Base-by-base conservation (phyloP, 2,888 invertebrate species). In the Agonopterix subpropinquella region DNA sequence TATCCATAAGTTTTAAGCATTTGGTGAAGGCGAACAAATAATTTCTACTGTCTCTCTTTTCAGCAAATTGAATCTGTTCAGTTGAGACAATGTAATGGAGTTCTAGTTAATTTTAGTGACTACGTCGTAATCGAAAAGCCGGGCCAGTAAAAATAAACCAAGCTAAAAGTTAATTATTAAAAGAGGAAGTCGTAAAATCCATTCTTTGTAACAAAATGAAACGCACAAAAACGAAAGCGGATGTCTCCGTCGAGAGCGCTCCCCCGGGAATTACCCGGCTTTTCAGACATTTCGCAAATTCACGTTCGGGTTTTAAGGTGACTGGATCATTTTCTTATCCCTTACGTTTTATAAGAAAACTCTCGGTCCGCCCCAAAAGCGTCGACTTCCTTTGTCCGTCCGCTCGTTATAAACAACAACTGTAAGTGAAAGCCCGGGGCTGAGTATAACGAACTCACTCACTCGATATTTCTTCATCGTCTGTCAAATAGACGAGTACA, bases 401-500 rank as follows among this genome's bases (percentile, higher is more conserved):
- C 55, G 64, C 64, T 74, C 74, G 68, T 77, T 75, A 63, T 53
- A 74, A 77, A 75, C 72, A 75, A 73, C 65, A 64, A 62, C 61
- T 36, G 50, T 18, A 10, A 59, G 54, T 53, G 56, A 53, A 59
- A 55, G 65, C 59, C 63, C 52, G 59, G 35, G 48, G 68, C 65
- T 55, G 69, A 74, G 79, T 75, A 76, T 75, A 77, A 77, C 72
- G 73, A 73, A 77, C 70, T 78, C 79, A 73, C 75, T 81, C 80
- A 77, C 74, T 77, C 74, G 77, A 79, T 78, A 79, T 79, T 84
- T 81, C 80, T 81, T 77, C 77, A 80, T 84, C 80, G 79, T 81
- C 78, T 81, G 82, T 85, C 84, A 83, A 81, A 83, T 80, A 83
- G 81, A 81, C 77, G 79, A 75, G 77, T 71, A 82, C 82, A 83